These are phyloP conservation scores for Eudemis profundana DNA, from an alignment of 2,888 invertebrate species.

Conservation along the genomic window DNA sequence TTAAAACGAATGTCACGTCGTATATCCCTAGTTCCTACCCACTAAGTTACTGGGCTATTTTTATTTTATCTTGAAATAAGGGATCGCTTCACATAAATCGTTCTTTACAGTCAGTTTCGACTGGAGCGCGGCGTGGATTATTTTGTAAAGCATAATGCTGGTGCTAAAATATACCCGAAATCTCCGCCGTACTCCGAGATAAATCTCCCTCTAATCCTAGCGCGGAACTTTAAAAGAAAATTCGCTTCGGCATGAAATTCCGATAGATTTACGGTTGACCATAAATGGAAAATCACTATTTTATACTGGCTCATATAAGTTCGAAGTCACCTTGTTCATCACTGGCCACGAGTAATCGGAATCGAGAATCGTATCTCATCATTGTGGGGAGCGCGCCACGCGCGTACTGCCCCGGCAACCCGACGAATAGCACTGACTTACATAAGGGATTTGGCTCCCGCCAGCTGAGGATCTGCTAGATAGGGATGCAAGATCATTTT, in stretches of 20 bases:
- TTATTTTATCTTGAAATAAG: constrained; percentile 64
- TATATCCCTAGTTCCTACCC: constrained; percentile 67
- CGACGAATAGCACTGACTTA: constrained; percentile 77
- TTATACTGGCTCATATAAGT: constrained; percentile 41
- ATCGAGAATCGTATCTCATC: constrained; percentile 59
- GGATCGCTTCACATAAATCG: constrained; percentile 64
- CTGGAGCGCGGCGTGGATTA: constrained; percentile 63
- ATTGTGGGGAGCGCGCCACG: constrained; percentile 55
- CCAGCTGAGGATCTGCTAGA: constrained; percentile 70
- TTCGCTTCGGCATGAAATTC: constrained; percentile 62
- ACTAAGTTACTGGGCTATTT: constrained; percentile 65
- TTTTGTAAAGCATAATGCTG: constrained; percentile 65
- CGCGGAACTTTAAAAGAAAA: constrained; percentile 67
- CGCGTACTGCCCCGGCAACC: constrained; percentile 60
- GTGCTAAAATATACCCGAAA: constrained; percentile 67
- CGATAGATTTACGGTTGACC: constrained; percentile 58
- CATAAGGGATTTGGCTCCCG: constrained; percentile 80
- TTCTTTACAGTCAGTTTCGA: constrained; percentile 56
- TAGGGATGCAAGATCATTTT: constrained; percentile 68
- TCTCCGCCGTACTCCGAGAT: constrained; percentile 65
- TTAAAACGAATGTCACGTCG: constrained; percentile 70
- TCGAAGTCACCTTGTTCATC: constrained; percentile 54
- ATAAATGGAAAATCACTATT: constrained; percentile 50
- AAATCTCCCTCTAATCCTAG: constrained; percentile 67
- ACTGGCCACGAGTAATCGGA: constrained; percentile 52